Evolutionary conservation across 1,140 invertebrate species (phyloP).

Genomic region (Polyergus mexicanus): DNA sequence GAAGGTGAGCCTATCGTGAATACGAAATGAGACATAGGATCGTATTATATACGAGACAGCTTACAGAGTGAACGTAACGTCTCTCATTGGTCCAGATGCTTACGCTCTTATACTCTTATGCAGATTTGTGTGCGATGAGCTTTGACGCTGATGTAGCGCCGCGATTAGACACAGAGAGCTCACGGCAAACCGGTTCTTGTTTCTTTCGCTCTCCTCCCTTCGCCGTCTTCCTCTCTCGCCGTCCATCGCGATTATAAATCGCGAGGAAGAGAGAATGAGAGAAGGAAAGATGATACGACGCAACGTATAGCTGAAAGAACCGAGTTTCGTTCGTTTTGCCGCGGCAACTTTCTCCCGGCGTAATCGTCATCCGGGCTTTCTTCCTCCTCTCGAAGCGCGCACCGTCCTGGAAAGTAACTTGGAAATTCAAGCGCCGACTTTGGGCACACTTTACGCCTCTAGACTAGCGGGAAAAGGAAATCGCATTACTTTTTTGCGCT

Average conservation of each 20-base stretch:
- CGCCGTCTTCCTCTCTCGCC: slow-evolving; percentile 22
- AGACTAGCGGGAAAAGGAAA: slow-evolving; percentile 28
- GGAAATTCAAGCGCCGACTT: slow-evolving; percentile 49
- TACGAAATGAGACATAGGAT: slow-evolving; percentile 11
- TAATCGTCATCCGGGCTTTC: slow-evolving; percentile 71
- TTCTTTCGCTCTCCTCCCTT: slow-evolving; percentile 63
- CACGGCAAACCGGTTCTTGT: slow-evolving; percentile 78
- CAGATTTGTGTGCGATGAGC: slow-evolving; percentile 61
- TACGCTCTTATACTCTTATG: slow-evolving; percentile 29
- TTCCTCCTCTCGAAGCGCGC: slow-evolving; percentile 56
- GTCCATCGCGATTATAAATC: slow-evolving; percentile 66
- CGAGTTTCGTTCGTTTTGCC: slow-evolving; percentile 67
- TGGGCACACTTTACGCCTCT: slow-evolving; percentile 11
- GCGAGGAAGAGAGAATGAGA: slow-evolving; percentile 47
- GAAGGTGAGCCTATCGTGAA: background rate
- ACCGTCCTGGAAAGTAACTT: slow-evolving; percentile 20
- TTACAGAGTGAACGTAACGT: slow-evolving; percentile 29
- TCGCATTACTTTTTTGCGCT: slow-evolving; percentile 14
- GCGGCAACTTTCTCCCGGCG: slow-evolving; percentile 78
- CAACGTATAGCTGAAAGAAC: slow-evolving; percentile 43
- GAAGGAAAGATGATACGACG: slow-evolving; percentile 31
- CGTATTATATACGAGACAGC: background rate
- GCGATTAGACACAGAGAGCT: slow-evolving; percentile 80
- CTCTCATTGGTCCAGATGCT: slow-evolving; percentile 34
- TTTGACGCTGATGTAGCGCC: slow-evolving; percentile 80